Conservation (phyloP, 2,797 vertebrate species). For the Smutsia temminckii region DNA sequence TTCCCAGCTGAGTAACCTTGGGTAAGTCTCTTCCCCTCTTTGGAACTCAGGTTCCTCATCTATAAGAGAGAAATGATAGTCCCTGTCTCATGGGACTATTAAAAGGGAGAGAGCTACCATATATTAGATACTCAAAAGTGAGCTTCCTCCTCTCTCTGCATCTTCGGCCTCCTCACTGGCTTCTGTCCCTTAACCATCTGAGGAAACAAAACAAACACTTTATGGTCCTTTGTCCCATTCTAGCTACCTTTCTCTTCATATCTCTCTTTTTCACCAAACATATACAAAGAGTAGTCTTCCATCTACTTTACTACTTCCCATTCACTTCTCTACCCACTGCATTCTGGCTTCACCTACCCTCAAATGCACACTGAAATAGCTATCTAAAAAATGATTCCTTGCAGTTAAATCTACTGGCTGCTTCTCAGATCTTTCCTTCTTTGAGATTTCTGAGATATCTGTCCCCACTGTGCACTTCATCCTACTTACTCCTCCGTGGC, state of each 20-base stretch:
- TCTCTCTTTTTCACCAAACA: constrained; percentile 1
- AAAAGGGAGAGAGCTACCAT: constrained; percentile 1
- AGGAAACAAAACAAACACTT: constrained; percentile 18
- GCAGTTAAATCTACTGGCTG: not conserved
- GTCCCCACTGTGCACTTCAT: not conserved
- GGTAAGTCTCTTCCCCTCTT: not conserved
- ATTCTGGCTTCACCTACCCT: not conserved
- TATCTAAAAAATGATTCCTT: not conserved
- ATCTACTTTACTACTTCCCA: not conserved
- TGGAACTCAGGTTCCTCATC: constrained; percentile 27
- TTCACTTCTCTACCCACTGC: not conserved
- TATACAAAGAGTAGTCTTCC: not conserved
- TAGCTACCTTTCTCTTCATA: not conserved
- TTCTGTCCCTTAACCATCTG: not conserved
- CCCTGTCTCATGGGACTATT: not conserved
- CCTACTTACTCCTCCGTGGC: not conserved
- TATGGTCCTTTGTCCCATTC: not conserved
- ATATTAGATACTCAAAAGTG: not conserved
- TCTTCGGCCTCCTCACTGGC: not conserved
- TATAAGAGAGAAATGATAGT: not conserved
- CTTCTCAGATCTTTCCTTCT: constrained; percentile 36
- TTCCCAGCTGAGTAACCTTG: not conserved
- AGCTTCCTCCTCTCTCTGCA: constrained; percentile 22
- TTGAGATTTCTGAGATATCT: constrained; percentile 24
- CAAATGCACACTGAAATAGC: not conserved